phyloP scores from a whole-genome alignment of 1,140 invertebrate species.

The Dreissena rostriformis region DNA sequence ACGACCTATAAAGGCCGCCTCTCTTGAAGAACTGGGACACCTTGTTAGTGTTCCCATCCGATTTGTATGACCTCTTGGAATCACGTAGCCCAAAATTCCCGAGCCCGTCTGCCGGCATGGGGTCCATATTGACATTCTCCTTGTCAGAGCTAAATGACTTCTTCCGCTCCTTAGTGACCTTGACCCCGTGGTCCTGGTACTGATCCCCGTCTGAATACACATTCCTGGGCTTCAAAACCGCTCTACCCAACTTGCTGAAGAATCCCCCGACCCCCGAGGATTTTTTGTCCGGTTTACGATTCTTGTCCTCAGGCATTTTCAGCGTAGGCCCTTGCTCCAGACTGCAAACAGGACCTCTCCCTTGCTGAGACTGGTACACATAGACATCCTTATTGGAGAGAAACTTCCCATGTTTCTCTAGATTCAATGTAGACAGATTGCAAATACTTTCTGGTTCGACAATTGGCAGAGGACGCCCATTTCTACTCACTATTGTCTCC shows the following conservation, averaged over 20 bases:
- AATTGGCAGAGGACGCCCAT: constrained; percentile 50
- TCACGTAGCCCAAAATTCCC: constrained; percentile 12
- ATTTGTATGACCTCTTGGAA: constrained; percentile 9
- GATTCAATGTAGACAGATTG: constrained; percentile 65
- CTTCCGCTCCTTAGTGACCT: constrained; percentile 20
- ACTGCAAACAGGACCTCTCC: background rate
- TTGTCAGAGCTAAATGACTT: constrained; percentile 40
- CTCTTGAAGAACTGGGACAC: constrained; percentile 43
- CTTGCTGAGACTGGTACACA: background rate
- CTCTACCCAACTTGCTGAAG: constrained; percentile 65
- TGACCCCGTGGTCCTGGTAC: background rate
- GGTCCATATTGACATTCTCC: constrained; percentile 39
- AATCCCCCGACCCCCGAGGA: constrained; percentile 67
- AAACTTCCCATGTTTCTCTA: constrained; percentile 62
- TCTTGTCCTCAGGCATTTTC: constrained; percentile 32
- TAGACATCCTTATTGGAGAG: constrained; percentile 28
- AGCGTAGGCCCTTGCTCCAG: constrained; percentile 38
- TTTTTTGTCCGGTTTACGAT: constrained; percentile 51
- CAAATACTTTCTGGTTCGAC: constrained; percentile 68
- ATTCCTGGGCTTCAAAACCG: constrained; percentile 64
- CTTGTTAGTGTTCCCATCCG: constrained; percentile 26
- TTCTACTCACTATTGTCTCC: background rate
- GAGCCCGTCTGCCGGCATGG: constrained; percentile 1
- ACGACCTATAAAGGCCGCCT: constrained; percentile 44
- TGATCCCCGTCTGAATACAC: constrained; percentile 46